Conservation (phyloP, 2,888 invertebrate species). For the Ganaspis brasiliensis region DNA sequence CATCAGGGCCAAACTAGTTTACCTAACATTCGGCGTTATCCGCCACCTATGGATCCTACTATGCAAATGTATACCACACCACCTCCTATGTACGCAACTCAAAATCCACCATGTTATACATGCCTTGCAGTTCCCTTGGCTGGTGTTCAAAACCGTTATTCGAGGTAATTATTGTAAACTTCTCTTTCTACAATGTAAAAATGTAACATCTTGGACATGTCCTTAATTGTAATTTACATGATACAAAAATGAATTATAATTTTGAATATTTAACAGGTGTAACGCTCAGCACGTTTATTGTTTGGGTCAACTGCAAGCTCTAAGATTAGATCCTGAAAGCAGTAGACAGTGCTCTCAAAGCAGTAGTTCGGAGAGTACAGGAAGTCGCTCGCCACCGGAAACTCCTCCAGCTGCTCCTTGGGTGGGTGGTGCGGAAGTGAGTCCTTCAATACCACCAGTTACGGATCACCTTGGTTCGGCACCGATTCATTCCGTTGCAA, state of each 20-base stretch:
- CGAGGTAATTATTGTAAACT: too few relatives aligned
- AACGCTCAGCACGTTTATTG: slow-evolving; percentile 78
- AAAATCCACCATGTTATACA: slow-evolving; percentile 76
- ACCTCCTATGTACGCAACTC: slow-evolving; percentile 75
- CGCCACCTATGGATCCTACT: slow-evolving; percentile 72
- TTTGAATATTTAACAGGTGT: slow-evolving; percentile 66
- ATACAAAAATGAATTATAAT: slow-evolving; percentile 10
- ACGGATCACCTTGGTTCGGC: slow-evolving; percentile 66
- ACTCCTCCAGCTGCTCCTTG: slow-evolving; percentile 83
- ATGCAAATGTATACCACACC: slow-evolving; percentile 77
- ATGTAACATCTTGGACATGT: too few relatives aligned
- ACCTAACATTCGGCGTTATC: slow-evolving; percentile 75
- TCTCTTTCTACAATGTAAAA: too few relatives aligned
- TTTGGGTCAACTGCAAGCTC: slow-evolving; percentile 80
- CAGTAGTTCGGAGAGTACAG: slow-evolving; percentile 81
- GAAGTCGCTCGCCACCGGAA: slow-evolving; percentile 83
- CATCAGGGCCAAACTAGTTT: slow-evolving; percentile 73
- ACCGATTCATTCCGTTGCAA: slow-evolving; percentile 78
- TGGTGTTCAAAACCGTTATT: slow-evolving; percentile 76
- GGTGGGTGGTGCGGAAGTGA: slow-evolving; percentile 66
- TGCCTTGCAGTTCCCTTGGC: slow-evolving; percentile 78
- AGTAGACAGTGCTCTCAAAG: slow-evolving; percentile 81
- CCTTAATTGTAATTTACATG: too few relatives aligned
- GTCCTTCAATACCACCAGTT: slow-evolving; percentile 59
- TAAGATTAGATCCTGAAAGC: slow-evolving; percentile 81